phyloP scores from a whole-genome alignment of 2,797 vertebrate species.

The Loris lydekkerianus region DNA sequence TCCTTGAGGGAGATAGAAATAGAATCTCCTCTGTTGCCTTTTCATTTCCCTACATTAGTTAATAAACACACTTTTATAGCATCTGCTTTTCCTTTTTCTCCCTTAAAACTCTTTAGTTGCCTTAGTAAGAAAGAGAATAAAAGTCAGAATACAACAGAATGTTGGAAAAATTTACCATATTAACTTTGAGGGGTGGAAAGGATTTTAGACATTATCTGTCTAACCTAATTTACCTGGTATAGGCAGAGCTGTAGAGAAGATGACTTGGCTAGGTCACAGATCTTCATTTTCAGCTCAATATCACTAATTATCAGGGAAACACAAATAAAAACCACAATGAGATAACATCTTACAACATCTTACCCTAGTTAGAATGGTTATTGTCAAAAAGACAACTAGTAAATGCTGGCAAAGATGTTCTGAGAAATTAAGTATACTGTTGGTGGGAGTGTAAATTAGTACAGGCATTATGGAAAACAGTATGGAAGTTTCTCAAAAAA shows the following conservation, averaged over 20 bases:
- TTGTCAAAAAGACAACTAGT: not conserved
- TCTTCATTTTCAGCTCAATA: not conserved
- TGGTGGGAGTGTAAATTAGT: not conserved
- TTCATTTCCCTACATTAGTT: slow-evolving; percentile 51
- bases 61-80: slow-evolving; percentile 60
- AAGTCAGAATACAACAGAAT: slow-evolving; percentile 1
- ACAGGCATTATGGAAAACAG: not conserved
- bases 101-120: not conserved
- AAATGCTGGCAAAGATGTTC: not conserved
- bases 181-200: slow-evolving; percentile 24
- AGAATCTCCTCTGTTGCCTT: slow-evolving; percentile 15
- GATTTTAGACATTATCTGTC: not conserved
- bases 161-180: not conserved
- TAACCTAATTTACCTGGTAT: not conserved
- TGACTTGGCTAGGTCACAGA: not conserved
- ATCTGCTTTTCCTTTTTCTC: not conserved
- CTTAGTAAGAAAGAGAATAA: slow-evolving; percentile 38
- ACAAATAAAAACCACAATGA: not conserved
- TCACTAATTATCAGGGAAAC: not conserved
- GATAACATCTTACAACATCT: not conserved
- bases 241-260: not conserved
- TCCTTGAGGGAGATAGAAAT: slow-evolving; percentile 16
- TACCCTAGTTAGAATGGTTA: not conserved
- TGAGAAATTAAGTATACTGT: too few species aligned
- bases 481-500: not conserved